Conservation (phyloP, 2,113 vertebrate genomes). For the Hemiprocne comata region DNA sequence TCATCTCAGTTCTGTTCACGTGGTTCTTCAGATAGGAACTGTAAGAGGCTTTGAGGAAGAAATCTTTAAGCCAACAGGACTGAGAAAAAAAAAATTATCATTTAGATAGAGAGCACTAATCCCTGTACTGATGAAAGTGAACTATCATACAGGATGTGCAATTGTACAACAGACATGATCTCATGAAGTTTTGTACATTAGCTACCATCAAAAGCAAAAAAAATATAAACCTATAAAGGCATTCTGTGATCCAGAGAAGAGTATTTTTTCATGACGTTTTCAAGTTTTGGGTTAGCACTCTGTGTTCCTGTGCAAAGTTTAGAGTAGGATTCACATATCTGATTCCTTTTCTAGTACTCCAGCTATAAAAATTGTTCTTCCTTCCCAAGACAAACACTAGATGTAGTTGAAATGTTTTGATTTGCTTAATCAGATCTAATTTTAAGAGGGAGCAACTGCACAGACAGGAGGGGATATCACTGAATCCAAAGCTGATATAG, state of each 20-base stretch:
- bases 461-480: not conserved
- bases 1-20: rapidly evolving
- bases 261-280: not conserved
- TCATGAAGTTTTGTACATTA: not conserved
- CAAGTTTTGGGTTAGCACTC: not conserved
- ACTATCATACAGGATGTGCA: not conserved
- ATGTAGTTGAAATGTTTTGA: not conserved
- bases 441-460: not conserved
- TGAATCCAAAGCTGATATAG: not conserved
- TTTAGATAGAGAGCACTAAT: not conserved
- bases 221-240: not conserved
- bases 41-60: not conserved
- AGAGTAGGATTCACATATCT: not conserved
- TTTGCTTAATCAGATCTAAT: not conserved
- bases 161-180: not conserved
- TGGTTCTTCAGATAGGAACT: not conserved
- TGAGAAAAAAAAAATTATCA: not conserved
- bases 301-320: not conserved
- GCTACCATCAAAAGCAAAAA: not conserved
- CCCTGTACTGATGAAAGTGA: not conserved
- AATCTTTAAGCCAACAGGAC: not conserved
- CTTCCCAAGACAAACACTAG: not conserved
- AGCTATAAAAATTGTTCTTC: not conserved
- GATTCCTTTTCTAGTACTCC: not conserved
- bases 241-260: not conserved